Evolutionary conservation across 2,113 vertebrate genomes (phyloP).

Genomic region (Gymnorhina tibicen): DNA sequence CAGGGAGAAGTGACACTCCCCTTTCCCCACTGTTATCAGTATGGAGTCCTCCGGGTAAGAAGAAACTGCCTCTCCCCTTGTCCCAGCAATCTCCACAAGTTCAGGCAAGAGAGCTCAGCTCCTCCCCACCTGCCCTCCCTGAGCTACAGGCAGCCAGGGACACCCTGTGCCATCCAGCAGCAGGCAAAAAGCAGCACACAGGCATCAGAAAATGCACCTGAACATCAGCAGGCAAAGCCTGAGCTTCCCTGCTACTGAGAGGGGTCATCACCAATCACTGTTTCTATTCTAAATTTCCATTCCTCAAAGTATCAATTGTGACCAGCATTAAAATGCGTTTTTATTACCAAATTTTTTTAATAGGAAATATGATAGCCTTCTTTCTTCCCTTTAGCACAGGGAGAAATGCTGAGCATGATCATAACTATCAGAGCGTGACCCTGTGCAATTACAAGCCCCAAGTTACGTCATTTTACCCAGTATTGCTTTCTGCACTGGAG

Average conservation of each 20-base stretch:
- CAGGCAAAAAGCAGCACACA: neutral
- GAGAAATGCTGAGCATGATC: neutral
- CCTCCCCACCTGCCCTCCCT: neutral
- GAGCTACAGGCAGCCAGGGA: neutral
- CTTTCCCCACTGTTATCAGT: neutral
- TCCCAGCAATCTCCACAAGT: neutral
- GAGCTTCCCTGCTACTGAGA: neutral
- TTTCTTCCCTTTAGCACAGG: neutral
- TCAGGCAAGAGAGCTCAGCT: neutral
- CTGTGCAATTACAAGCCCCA: neutral
- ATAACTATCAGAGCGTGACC: neutral
- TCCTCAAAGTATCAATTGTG: neutral
- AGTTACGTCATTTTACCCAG: neutral
- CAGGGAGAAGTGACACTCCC: neutral
- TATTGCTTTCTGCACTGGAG: neutral
- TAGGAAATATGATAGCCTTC: neutral
- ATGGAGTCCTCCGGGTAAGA: rapidly evolving
- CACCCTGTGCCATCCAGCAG: neutral
- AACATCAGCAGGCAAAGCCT: neutral
- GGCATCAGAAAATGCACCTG: neutral
- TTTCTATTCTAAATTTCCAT: neutral
- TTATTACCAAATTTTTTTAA: neutral
- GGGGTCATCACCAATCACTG: neutral
- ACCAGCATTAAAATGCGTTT: neutral
- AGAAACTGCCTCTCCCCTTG: neutral